Conservation (phyloP, 2,113 vertebrate genomes). For the Megaceryle torquata region DNA sequence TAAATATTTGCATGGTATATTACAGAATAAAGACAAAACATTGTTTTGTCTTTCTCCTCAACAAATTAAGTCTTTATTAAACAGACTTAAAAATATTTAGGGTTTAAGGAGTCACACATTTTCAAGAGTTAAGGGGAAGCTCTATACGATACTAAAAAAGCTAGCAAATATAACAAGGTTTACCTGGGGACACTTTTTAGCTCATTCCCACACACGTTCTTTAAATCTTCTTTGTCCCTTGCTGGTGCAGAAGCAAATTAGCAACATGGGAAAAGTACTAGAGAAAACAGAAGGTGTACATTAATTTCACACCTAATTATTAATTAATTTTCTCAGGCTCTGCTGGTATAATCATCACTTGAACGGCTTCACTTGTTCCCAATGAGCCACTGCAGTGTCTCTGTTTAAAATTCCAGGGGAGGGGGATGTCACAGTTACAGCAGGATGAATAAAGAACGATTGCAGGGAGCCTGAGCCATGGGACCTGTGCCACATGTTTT, state of each 20-base stretch:
- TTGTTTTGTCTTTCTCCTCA: not conserved
- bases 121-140: not conserved
- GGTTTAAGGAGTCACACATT: not conserved
- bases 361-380: constrained; percentile 10
- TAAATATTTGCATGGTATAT: not conserved
- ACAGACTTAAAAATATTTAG: not conserved
- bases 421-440: not conserved
- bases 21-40: not conserved
- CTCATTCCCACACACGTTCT: not conserved
- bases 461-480: accelerated
- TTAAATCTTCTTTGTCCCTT: constrained; percentile 1
- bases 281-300: constrained; percentile 32
- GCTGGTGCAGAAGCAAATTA: constrained; percentile 10
- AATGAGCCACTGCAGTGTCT: not conserved
- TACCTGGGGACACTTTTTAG: not conserved
- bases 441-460: not conserved
- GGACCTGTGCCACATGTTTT: not conserved
- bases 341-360: constrained; percentile 35
- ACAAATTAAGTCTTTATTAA: not conserved
- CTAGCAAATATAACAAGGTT: not conserved
- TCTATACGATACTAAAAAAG: not conserved
- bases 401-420: constrained; percentile 24
- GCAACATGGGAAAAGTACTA: not conserved
- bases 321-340: constrained; percentile 40
- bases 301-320: constrained; percentile 56